Percentiles rank a stretch among this genome's conserved stretches.
phyloP scores from a whole-genome alignment of 92 coral and sea anemone genomes.

The Montipora capitata region DNA sequence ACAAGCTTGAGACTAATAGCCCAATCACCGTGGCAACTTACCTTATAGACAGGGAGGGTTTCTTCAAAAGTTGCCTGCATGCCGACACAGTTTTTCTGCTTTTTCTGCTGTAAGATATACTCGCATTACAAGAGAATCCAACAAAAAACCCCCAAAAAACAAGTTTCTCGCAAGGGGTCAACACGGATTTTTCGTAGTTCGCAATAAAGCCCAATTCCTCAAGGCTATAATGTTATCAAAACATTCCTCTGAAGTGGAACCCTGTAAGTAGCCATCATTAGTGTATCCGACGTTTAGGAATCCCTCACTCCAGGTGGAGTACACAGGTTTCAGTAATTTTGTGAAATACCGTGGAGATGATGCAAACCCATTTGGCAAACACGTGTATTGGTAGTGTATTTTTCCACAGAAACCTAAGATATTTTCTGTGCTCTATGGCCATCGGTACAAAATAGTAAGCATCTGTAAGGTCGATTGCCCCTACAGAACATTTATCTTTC shows the following conservation, averaged over 20 bases:
- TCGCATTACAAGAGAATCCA: slow-evolving; percentile 36
- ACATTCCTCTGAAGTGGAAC: slow-evolving; percentile 34
- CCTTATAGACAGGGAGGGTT: background rate
- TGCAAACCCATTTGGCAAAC: slow-evolving; percentile 55
- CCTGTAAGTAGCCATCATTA: too few relatives aligned
- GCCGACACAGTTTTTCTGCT: slow-evolving; percentile 28
- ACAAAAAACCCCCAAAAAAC: slow-evolving; percentile 31
- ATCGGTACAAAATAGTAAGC: slow-evolving; percentile 58
- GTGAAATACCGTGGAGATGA: slow-evolving; percentile 44
- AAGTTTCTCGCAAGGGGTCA: slow-evolving; percentile 44
- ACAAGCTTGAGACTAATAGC: slow-evolving; percentile 47
- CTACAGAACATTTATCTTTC: slow-evolving; percentile 46
- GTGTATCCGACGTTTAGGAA: slow-evolving; percentile 53
- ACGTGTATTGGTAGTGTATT: slow-evolving; percentile 32
- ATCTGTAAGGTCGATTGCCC: slow-evolving; percentile 53
- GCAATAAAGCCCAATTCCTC: slow-evolving; percentile 20
- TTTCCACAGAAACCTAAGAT: slow-evolving; percentile 23
- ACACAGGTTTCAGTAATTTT: slow-evolving; percentile 63
- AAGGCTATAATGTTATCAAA: slow-evolving; percentile 31
- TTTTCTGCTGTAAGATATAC: slow-evolving; percentile 53
- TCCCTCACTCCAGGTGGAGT: slow-evolving; percentile 59
- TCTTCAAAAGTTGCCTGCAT: slow-evolving; percentile 33
- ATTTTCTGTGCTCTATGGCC: slow-evolving; percentile 52
- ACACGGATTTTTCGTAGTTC: slow-evolving; percentile 35
- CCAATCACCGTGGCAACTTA: slow-evolving; percentile 54